phyloP scores from a whole-genome alignment of 2,888 invertebrate genomes.

The Elysia crispata region DNA sequence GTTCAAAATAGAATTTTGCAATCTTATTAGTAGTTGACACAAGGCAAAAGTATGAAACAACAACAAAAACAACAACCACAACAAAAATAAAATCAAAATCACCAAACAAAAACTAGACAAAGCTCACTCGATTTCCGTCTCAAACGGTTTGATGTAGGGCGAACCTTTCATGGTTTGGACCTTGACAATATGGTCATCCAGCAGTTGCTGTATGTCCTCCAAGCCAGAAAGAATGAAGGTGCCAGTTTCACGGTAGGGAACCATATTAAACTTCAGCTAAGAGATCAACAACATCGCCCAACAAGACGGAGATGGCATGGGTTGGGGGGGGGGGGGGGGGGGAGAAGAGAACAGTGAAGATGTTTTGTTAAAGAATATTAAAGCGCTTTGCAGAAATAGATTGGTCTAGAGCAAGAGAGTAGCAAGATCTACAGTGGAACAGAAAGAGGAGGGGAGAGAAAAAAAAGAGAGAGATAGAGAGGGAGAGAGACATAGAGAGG shows the following conservation, averaged over 20 bases:
- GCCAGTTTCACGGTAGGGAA: slow-evolving; percentile 83
- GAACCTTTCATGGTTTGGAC: slow-evolving; percentile 98
- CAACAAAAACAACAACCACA: no score
- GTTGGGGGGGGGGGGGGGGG: background rate
- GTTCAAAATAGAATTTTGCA: no score
- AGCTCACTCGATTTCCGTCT: slow-evolving; percentile 82
- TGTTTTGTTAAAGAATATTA: no score
- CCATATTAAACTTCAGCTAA: slow-evolving; percentile 80
- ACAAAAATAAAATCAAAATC: background rate
- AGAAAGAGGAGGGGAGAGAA: no score
- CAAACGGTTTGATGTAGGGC: slow-evolving; percentile 96
- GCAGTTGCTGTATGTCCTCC: slow-evolving; percentile 93
- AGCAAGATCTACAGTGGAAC: no score
- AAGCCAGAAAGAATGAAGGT: slow-evolving; percentile 92
- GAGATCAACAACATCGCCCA: slow-evolving; percentile 80
- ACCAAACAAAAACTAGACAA: background rate
- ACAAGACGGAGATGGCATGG: slow-evolving; percentile 76
- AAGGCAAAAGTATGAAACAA: no score
- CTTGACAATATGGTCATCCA: slow-evolving; percentile 97
- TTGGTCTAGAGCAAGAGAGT: no score
- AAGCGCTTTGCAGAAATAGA: no score
- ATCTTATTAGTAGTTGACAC: no score
- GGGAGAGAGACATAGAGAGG: no score
- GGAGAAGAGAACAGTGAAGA: no score
- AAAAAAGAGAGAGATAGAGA: no score